phyloP scores from a whole-genome alignment of 2,113 vertebrate genomes.

The Caranx melampygus region DNA sequence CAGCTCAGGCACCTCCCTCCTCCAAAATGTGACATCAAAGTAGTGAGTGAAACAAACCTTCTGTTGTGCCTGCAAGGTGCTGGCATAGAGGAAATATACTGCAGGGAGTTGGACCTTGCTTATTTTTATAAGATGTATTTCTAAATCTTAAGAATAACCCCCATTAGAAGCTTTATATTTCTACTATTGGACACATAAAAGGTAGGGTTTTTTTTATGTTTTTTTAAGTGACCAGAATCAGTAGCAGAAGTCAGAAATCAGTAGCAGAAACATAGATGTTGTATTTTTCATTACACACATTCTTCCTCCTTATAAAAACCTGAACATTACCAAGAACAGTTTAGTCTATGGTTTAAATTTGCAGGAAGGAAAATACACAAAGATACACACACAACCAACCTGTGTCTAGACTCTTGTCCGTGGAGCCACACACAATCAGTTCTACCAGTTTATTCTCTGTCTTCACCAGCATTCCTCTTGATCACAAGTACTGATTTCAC shows the following conservation, averaged over 20 bases:
- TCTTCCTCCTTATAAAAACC: neutral
- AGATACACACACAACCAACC: neutral
- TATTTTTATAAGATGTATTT: too few relatives aligned
- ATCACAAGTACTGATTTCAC: conserved; percentile 35
- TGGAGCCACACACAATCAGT: neutral
- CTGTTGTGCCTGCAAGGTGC: neutral
- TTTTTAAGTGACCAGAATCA: too few relatives aligned
- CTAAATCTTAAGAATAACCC: neutral
- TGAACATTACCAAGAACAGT: neutral
- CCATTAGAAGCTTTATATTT: too few relatives aligned
- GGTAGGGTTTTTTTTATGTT: too few relatives aligned
- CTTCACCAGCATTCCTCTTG: neutral
- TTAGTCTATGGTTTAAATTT: neutral
- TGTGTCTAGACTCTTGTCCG: conserved; percentile 2
- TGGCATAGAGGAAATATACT: neutral
- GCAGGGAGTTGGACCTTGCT: too few relatives aligned
- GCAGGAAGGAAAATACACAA: neutral
- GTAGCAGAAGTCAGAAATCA: too few relatives aligned
- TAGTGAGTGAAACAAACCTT: neutral
- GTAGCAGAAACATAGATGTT: too few relatives aligned
- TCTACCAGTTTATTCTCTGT: neutral
- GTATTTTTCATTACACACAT: too few relatives aligned
- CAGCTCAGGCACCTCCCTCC: neutral
- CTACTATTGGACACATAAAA: too few relatives aligned
- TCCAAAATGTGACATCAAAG: conserved; percentile 11